Evolutionary conservation across 1,140 invertebrate genomes (phyloP), one percentile per base, ranked within the genome.

Genomic region (Meloidogyne floridensis): DNA sequence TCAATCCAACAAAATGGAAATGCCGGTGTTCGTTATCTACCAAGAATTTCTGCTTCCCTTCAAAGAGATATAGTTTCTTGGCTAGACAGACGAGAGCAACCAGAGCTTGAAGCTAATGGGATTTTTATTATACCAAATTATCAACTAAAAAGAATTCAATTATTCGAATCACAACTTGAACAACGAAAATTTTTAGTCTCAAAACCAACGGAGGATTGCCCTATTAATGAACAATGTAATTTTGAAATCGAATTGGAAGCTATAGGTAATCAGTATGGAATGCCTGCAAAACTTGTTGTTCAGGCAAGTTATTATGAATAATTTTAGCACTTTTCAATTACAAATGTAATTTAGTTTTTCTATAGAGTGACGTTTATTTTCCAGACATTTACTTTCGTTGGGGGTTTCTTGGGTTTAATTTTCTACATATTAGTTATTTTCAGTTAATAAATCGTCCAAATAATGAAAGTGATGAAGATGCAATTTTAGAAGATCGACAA

Each of bases 51-150:
- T 9, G 93, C 94, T 9, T 87, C 93, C 4, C 93, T 96, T 87
- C 95, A 97, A 90, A 92, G 94, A 90, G 96, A 98, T 92, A 92
- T 98, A 75, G 93, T 95, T 9, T 95, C 95, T 0, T 97, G 96
- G 96, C 77, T 89, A 47, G 87, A 90, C 51, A 71, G 81, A 85
- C 93, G 93, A 43, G 93, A 95, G 89, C 94, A 91, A 90, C n/a
- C 92, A 92, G 84, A 92, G 93, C 13, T 91, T 90, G 79, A 88
- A 82, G 87, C 85, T 4, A 89, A 91, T 76, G 87, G 89, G 70
- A 87, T 91, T 15, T 89, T 87, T 32, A 93, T 95, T 51, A 84
- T 89, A 69, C 88, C 88, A 13, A 18, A 47, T 18, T 54, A 32
- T 47, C 18, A 6, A 2, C 32, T 42, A 56, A 42, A 51, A 15